phyloP scores from a whole-genome alignment of 2,888 invertebrate species.

The Cheilosia soror region DNA sequence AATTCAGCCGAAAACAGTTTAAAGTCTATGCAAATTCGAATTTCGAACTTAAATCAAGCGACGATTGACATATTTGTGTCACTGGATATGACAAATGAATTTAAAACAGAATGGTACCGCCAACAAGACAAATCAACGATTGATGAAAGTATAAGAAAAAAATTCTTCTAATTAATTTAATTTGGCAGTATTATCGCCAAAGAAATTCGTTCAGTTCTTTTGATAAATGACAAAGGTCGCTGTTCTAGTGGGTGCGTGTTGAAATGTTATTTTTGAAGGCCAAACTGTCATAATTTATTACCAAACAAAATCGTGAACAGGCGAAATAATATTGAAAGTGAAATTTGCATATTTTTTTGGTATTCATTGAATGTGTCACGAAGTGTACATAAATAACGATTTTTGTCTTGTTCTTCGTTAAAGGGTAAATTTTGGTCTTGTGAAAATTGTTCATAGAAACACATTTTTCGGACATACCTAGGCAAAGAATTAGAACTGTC shows the following conservation, averaged over 20 bases:
- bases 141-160: too few relatives aligned
- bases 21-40: constrained; percentile 24
- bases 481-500: too few relatives aligned
- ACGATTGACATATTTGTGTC: constrained; percentile 45
- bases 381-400: constrained; percentile 14
- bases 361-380: constrained; percentile 25
- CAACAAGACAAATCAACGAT: too few relatives aligned
- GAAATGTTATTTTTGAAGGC: neutral
- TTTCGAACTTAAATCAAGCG: constrained; percentile 33
- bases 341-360: constrained; percentile 27
- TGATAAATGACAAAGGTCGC: neutral
- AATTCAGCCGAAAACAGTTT: neutral
- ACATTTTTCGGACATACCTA: too few relatives aligned
- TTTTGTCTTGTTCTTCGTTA: neutral
- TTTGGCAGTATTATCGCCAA: neutral
- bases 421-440: too few relatives aligned
- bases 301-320: constrained; percentile 10
- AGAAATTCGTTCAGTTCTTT: neutral
- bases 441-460: too few relatives aligned
- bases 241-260: constrained; percentile 14
- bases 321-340: constrained; percentile 28
- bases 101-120: neutral
- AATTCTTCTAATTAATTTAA: too few relatives aligned
- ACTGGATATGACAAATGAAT: constrained; percentile 26
- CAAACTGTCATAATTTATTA: constrained; percentile 7